phyloP scores from a whole-genome alignment of 2,888 invertebrate species.

The Diaprepes abbreviatus region DNA sequence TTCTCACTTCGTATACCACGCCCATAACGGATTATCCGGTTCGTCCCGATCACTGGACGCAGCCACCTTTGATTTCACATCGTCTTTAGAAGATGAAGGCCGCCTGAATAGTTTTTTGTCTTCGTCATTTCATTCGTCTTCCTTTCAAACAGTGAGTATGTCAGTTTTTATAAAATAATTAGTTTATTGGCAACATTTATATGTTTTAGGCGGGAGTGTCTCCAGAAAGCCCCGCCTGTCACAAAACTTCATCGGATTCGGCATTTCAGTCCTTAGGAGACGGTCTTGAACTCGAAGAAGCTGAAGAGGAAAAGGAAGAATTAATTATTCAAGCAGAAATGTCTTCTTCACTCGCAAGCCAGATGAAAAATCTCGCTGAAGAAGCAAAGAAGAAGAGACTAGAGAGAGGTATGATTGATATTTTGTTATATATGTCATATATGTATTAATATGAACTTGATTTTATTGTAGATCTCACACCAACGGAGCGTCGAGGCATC shows the following conservation, averaged over 20 bases:
- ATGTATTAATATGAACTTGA: too few species aligned
- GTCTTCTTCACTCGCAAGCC: slow-evolving; percentile 55
- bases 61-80: slow-evolving; percentile 58
- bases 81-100: slow-evolving; percentile 58
- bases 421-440: too few species aligned
- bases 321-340: slow-evolving; percentile 28
- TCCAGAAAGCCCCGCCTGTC: slow-evolving; percentile 71
- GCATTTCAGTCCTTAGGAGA: slow-evolving; percentile 69
- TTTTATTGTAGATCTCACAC: slow-evolving; percentile 27
- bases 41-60: slow-evolving; percentile 52
- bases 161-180: too few species aligned
- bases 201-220: slow-evolving; percentile 67
- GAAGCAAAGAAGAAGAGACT: slow-evolving; percentile 64
- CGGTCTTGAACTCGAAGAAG: slow-evolving; percentile 64
- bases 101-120: slow-evolving; percentile 58
- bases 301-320: slow-evolving; percentile 55
- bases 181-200: too few species aligned
- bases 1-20: slow-evolving; percentile 41
- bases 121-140: slow-evolving; percentile 54
- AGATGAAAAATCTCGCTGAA: slow-evolving; percentile 71
- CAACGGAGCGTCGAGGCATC: slow-evolving; percentile 50
- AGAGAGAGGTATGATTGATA: slow-evolving; percentile 68
- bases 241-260: slow-evolving; percentile 71
- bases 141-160: slow-evolving; percentile 31
- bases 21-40: slow-evolving; percentile 49